phyloP scores from a whole-genome alignment of 2,797 vertebrate genomes.

The Acestrorhynchus altus region DNA sequence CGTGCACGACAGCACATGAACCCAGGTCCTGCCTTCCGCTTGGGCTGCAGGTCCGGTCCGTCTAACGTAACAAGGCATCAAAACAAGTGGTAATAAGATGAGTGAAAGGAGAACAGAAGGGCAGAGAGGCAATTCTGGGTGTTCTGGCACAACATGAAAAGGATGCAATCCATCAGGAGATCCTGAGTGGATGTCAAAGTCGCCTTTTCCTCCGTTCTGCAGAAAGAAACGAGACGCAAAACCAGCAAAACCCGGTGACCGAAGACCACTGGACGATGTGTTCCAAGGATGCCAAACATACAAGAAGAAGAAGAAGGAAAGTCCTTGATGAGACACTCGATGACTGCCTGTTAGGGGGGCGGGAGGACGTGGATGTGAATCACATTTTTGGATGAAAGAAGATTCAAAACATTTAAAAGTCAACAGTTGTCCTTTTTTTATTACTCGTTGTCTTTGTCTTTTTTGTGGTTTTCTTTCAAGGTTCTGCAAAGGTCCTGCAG shows the following conservation, averaged over 20 bases:
- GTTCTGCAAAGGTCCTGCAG: not conserved
- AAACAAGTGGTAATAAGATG: not conserved
- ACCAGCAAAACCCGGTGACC: not conserved
- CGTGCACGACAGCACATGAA: not conserved
- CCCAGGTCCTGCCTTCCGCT: not conserved
- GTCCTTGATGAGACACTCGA: not conserved
- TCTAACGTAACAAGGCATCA: not conserved
- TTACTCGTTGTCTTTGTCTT: no score
- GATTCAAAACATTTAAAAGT: not conserved
- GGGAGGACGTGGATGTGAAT: not conserved
- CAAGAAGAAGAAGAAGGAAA: not conserved
- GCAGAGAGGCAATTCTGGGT: not conserved
- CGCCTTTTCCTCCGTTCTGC: not conserved
- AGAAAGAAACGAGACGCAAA: not conserved
- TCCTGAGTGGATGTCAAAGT: conserved; percentile 8
- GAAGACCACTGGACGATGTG: not conserved
- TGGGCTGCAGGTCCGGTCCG: not conserved
- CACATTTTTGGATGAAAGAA: not conserved
- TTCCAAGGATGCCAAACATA: not conserved
- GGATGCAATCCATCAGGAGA: conserved; percentile 11
- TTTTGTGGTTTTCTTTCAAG: not conserved
- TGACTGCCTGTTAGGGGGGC: no score
- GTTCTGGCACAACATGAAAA: not conserved
- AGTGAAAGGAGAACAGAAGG: not conserved
- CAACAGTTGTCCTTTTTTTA: not conserved